phyloP scores from a whole-genome alignment of 2,797 vertebrate genomes.

The Urosaurus nigricauda region DNA sequence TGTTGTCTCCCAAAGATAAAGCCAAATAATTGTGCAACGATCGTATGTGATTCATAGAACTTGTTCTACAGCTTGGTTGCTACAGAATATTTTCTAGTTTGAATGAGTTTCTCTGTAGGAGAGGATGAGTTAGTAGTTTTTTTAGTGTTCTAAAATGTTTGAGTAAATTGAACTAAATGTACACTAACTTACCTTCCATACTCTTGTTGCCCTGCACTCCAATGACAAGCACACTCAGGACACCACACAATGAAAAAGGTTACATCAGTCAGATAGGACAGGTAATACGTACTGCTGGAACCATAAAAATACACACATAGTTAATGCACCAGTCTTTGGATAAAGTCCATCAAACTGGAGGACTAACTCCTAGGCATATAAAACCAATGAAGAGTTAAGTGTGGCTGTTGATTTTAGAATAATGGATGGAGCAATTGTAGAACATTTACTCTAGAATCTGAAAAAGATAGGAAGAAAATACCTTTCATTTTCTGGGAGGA shows the following conservation, averaged over 20 bases:
- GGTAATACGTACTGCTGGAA: not conserved
- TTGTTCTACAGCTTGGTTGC: slow-evolving; percentile 5
- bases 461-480: not conserved
- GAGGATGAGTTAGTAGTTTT: not conserved
- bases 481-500: not conserved
- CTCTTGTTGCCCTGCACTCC: not conserved
- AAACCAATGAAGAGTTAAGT: not conserved
- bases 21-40: not conserved
- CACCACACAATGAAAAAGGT: not conserved
- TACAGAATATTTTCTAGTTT: not conserved
- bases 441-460: not conserved
- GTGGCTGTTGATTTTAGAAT: not conserved
- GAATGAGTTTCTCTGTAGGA: not conserved
- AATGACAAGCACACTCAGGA: not conserved
- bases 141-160: not conserved
- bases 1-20: not conserved
- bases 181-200: not conserved
- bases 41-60: slow-evolving; percentile 27
- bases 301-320: not conserved
- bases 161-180: not conserved
- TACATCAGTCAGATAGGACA: not conserved
- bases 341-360: not conserved
- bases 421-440: not conserved
- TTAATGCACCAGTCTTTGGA: not conserved
- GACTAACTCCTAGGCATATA: not conserved